These are phyloP conservation scores for Saccopteryx leptura DNA, from an alignment of 2,113 vertebrate genomes.

Conservation along the genomic window DNA sequence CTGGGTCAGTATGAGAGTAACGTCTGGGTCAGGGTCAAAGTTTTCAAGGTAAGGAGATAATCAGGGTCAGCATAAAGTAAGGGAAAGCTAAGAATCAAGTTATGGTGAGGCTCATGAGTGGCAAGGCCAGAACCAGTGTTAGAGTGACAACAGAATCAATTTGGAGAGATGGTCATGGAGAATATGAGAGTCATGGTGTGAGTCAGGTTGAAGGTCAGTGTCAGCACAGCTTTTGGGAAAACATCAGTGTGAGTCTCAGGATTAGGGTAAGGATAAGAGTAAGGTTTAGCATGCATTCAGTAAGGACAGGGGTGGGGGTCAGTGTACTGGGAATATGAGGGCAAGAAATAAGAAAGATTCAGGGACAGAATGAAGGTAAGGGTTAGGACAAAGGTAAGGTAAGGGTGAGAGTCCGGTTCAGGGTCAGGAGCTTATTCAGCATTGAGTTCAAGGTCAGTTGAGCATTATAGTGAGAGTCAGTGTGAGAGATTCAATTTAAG, in stretches of 20 bases:
- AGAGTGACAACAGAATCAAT: not conserved
- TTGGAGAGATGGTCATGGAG: not conserved
- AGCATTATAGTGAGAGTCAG: not conserved
- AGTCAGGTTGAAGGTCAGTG: not conserved
- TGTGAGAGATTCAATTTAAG: constrained; percentile 27
- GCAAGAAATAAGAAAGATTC: not conserved
- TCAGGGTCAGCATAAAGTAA: not conserved
- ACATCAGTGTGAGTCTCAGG: not conserved
- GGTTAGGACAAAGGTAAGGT: not conserved
- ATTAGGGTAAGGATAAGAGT: not conserved
- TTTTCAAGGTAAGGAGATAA: not conserved
- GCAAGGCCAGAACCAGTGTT: not conserved
- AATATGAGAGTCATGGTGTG: not conserved
- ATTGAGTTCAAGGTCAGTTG: not conserved
- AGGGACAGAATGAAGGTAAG: not conserved
- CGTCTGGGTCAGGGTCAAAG: not conserved
- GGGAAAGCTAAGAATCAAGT: not conserved
- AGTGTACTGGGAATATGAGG: not conserved
- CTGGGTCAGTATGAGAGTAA: not conserved
- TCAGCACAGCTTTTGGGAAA: not conserved
- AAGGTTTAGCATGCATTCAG: not conserved
- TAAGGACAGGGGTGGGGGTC: not conserved
- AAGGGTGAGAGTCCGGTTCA: not conserved
- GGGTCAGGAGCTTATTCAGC: not conserved
- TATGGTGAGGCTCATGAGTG: not conserved